Evolutionary conservation across 2,797 vertebrate genomes (phyloP).

Genomic region (Bradypodion pumilum): DNA sequence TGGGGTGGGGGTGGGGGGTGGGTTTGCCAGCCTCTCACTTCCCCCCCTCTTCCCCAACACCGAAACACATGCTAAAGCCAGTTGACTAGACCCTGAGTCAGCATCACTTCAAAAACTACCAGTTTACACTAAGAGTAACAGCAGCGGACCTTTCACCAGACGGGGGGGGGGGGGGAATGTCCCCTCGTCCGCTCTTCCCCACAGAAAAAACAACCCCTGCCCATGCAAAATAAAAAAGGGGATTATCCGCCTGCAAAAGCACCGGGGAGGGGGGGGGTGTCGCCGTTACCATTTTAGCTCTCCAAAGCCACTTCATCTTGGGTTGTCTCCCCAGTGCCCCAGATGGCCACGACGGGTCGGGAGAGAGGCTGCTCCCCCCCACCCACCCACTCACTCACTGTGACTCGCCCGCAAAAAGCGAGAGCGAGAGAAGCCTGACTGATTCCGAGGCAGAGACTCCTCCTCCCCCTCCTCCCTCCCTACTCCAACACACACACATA

Average conservation of each 20-base stretch:
- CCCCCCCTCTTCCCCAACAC: neutral
- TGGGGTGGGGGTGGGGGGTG: no score
- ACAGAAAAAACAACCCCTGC: slow-evolving; percentile 19
- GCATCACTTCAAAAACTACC: slow-evolving; percentile 7
- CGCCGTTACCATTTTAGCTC: slow-evolving; percentile 90
- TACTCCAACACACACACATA: neutral
- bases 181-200: neutral
- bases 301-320: slow-evolving; percentile 95
- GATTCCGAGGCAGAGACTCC: slow-evolving; percentile 49
- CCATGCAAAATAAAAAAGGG: slow-evolving; percentile 9
- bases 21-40: slow-evolving; percentile 13
- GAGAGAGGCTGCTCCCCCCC: slow-evolving; percentile 11
- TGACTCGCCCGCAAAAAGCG: neutral
- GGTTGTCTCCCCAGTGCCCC: slow-evolving; percentile 80
- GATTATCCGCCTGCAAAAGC: slow-evolving; percentile 29
- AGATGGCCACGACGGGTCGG: slow-evolving; percentile 72
- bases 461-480: slow-evolving; percentile 43
- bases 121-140: slow-evolving; percentile 7
- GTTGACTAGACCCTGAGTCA: neutral
- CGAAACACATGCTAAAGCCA: no score
- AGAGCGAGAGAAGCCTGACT: neutral
- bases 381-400: neutral
- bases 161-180: neutral
- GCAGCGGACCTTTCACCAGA: slow-evolving; percentile 4
- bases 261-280: slow-evolving; percentile 1